phyloP scores from a whole-genome alignment of 2,113 vertebrate genomes.

The Oplegnathus fasciatus region DNA sequence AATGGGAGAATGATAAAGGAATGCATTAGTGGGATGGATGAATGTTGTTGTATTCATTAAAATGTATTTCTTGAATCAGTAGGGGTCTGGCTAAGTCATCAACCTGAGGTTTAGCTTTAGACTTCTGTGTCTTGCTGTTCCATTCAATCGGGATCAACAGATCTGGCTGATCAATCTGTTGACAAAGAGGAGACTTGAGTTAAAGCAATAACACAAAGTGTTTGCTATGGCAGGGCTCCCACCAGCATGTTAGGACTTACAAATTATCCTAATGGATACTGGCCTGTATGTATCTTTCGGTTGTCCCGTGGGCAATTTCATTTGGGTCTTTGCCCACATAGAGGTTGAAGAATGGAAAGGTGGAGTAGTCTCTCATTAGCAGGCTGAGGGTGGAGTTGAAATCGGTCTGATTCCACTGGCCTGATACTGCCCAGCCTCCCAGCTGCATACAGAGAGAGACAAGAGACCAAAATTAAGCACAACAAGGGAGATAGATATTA shows the following conservation, averaged over 20 bases:
- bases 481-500: neutral
- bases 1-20: neutral
- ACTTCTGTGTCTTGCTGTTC: constrained; percentile 80
- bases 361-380: constrained; percentile 90
- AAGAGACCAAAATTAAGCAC: neutral
- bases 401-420: constrained; percentile 81
- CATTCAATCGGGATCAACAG: constrained; percentile 89
- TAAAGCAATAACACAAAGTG: constrained; percentile 10
- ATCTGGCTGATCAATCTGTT: constrained; percentile 94
- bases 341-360: constrained; percentile 93
- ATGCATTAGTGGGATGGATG: constrained; percentile 1
- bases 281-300: constrained; percentile 86
- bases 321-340: constrained; percentile 83
- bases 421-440: constrained; percentile 89
- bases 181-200: constrained; percentile 45
- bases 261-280: constrained; percentile 16
- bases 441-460: constrained; percentile 78
- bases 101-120: constrained; percentile 84
- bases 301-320: constrained; percentile 73
- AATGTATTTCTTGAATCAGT: neutral
- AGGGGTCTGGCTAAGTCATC: neutral
- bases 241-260: neutral
- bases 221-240: neutral
- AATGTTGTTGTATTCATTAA: neutral
- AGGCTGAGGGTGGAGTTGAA: constrained; percentile 90